Evolutionary conservation across 2,888 invertebrate genomes (phyloP).

Genomic region (Machimus atricapillus): DNA sequence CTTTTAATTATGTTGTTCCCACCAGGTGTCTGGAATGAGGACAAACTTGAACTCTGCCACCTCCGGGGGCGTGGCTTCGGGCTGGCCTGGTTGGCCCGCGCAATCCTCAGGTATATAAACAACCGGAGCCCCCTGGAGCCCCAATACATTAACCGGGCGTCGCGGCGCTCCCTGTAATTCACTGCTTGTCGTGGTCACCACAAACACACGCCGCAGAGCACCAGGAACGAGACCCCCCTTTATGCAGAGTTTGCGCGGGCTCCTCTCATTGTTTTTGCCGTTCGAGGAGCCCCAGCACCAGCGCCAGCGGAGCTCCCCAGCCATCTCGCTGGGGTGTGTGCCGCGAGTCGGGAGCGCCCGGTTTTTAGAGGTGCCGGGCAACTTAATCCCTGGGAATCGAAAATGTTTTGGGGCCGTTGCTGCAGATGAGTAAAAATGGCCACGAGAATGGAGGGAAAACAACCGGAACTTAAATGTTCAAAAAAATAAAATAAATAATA

Average conservation of each 20-base stretch:
- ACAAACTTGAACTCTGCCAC: constrained; percentile 12
- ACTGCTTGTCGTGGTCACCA: constrained; percentile 16
- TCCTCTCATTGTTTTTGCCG: constrained; percentile 7
- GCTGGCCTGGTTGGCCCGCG: constrained; percentile 30
- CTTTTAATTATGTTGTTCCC: constrained; percentile 45
- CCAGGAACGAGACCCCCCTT: neutral
- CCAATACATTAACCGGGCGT: constrained; percentile 40
- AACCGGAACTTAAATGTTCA: neutral
- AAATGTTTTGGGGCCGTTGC: neutral
- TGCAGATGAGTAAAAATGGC: neutral
- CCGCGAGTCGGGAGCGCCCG: neutral
- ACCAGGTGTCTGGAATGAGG: constrained; percentile 34
- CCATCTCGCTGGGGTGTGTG: neutral
- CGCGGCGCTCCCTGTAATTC: constrained; percentile 36
- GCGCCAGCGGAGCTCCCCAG: neutral
- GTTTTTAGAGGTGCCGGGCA: neutral
- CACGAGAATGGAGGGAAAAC: neutral
- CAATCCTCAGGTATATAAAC: constrained; percentile 42
- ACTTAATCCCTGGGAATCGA: neutral
- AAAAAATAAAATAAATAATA: neutral
- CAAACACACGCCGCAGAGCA: neutral
- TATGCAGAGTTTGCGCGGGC: constrained; percentile 35
- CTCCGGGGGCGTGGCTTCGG: constrained; percentile 43
- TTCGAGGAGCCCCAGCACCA: neutral
- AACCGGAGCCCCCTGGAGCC: neutral